Evolutionary conservation across 2,113 vertebrate species (phyloP), one percentile per base, ranked within the genome.

Genomic region (Lagopus leucura): DNA sequence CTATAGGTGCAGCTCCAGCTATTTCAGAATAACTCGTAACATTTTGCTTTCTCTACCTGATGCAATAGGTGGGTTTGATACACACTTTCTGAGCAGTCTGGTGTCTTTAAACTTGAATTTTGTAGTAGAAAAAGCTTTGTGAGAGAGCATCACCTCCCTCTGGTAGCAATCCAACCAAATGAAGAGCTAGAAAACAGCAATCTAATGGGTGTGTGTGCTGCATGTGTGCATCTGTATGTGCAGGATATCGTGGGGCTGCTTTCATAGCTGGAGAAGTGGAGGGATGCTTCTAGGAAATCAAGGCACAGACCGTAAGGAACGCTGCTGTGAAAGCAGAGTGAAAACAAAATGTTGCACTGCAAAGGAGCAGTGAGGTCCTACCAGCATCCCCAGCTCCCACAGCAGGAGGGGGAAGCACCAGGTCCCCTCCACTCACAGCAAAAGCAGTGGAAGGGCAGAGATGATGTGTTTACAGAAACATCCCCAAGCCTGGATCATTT

Each of bases 251-350:
- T 17, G 22, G 90, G 80, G 91, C 88, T 93, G 88, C 95, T 96
- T 96, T 89, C 93, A 92, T 93, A 96, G 93, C 92, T 94, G 95
- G 55, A 85, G 90, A 74, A 91, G 73, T 38, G 66, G 73, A 52
- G 50, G 74, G 61, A 83, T 90, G 75, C 58, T 93, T 96, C 95
- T 90, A 96, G 92, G 93, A 96, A 95, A 95, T 84, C 71, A 52
- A 92, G 94, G 92, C 94, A 85, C 74, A 89, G 66, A 43, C 24
- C 22, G 8, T 16, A 43, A 7, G 38, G 63, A 85, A 76, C 2
- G 1, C 48, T 17, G 7, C 82, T 54, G 65, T 18, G 47, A 24
- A 65, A 69, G 86, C 11, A 6, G 70, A 79, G 45, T 16, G n/a
- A 86, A 63, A 86, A 42, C 11, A 45, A 75, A 66, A 65, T 66